Evolutionary conservation across 2,888 invertebrate genomes (phyloP).

Genomic region (Protonemura montana): DNA sequence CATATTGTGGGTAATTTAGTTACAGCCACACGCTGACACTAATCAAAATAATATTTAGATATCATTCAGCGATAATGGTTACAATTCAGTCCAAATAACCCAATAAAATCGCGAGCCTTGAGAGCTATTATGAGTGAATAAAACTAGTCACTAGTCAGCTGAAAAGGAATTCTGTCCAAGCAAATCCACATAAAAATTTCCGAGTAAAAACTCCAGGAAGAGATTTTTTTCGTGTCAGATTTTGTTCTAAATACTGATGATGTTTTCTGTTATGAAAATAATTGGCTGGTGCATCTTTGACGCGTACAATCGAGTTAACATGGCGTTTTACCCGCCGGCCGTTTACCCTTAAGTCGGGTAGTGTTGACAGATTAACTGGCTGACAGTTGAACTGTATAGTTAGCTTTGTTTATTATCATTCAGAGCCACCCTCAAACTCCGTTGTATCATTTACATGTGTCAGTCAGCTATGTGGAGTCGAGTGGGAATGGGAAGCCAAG

Average conservation of each 20-base stretch:
- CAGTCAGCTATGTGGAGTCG: neutral
- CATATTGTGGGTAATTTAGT: neutral
- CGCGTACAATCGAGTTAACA: neutral
- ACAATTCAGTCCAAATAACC: neutral
- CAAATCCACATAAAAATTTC: neutral
- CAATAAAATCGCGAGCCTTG: neutral
- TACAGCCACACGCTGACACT: neutral
- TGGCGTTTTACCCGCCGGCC: neutral
- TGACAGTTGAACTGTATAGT: constrained; percentile 14
- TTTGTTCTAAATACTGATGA: constrained; percentile 2
- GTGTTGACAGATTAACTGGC: constrained; percentile 35
- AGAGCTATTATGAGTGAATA: neutral
- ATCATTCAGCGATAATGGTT: neutral
- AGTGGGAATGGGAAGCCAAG: neutral
- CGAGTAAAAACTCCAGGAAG: neutral
- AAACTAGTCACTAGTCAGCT: no score
- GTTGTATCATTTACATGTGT: constrained; percentile 27
- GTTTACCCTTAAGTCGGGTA: constrained; percentile 10
- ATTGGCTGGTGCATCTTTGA: neutral
- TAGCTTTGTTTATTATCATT: constrained; percentile 23
- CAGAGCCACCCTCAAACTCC: neutral
- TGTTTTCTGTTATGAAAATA: neutral
- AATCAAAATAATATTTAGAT: neutral
- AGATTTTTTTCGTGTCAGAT: constrained; percentile 9
- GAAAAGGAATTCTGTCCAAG: neutral